Base-by-base conservation (phyloP, 2,797 vertebrate genomes). In the Sternotherus odoratus region DNA sequence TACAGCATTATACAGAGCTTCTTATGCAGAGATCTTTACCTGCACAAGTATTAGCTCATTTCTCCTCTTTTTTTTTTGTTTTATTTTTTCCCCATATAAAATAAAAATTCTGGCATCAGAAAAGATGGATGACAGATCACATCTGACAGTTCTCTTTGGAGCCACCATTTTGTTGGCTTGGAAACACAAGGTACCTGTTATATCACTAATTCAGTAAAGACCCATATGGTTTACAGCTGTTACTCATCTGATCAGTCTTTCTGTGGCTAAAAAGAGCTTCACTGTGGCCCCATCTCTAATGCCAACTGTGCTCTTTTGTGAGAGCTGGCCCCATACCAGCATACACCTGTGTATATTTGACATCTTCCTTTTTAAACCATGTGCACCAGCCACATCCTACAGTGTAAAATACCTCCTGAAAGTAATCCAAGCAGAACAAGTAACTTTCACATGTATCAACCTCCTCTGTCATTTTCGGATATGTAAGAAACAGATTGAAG, bases 111-210 rank as follows among this genome's bases (percentile, higher is more conserved):
- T 89, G 33, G 19, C 3, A 30, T 26, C 54, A 80, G 26, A 87
- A 82, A 33, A 50, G 24, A 46, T n/a, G 46, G 28, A 33, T 6
- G 83, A 79, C n/a, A 51, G 50, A 49, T 60, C 13, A 5, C 30
- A 21, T 80, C 84, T 53, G 83, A 48, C 54, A 83, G 54, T 3
- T 88, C 8, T 85, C 72, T 69, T 81, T 66, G 10, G 33, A 84
- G 12, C 2, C 23, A 23, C 8, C 39, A 4, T 80, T 91, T 79
- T 30, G 9, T 48, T 83, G 46, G 46, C 66, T 78, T 78, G 57
- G 43, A 92, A 95, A 54, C 69, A 91, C 63, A 93, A 92, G 50
- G 85, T 5, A 56, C 66, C 24, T 92, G n/a, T 2, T 69, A 43
- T 82, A 63, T 43, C 12, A 48, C 2, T 57, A n/a, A 39, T 57